phyloP scores from a whole-genome alignment of 2,113 vertebrate species.

The Uria lomvia region DNA sequence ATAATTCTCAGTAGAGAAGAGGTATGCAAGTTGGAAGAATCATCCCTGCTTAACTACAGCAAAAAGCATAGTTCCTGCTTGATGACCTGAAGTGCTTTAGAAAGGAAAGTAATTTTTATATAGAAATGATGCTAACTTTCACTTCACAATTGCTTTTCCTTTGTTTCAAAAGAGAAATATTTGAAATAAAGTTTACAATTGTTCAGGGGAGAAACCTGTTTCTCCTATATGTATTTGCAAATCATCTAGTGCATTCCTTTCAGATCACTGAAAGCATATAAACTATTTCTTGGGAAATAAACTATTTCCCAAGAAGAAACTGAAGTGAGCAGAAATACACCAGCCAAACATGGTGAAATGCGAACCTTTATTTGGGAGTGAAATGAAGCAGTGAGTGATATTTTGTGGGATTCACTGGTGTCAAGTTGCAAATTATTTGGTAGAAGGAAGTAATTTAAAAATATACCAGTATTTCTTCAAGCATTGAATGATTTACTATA shows the following conservation, averaged over 20 bases:
- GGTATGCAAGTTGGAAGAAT: rapidly evolving
- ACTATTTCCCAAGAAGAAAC: not conserved
- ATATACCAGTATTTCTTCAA: not conserved
- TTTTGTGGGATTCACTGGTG: not conserved
- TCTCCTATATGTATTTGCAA: not conserved
- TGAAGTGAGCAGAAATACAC: not conserved
- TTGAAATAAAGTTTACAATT: not conserved
- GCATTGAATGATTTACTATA: not conserved
- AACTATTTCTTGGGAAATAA: not conserved
- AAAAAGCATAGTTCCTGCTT: not conserved
- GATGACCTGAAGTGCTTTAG: not conserved
- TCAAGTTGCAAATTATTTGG: not conserved
- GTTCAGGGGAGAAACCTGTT: not conserved
- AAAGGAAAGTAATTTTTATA: not conserved
- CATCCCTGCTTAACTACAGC: not conserved
- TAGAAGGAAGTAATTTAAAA: not conserved
- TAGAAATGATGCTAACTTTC: not conserved
- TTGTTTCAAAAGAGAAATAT: not conserved
- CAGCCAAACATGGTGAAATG: not conserved
- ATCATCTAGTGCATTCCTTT: not conserved
- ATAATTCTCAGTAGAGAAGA: not conserved
- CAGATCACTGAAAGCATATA: not conserved
- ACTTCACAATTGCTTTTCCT: not conserved
- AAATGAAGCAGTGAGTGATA: not conserved
- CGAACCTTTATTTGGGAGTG: not conserved